Evolutionary conservation across 2,797 vertebrate species (phyloP).

Genomic region (Pangasius larnaudii): DNA sequence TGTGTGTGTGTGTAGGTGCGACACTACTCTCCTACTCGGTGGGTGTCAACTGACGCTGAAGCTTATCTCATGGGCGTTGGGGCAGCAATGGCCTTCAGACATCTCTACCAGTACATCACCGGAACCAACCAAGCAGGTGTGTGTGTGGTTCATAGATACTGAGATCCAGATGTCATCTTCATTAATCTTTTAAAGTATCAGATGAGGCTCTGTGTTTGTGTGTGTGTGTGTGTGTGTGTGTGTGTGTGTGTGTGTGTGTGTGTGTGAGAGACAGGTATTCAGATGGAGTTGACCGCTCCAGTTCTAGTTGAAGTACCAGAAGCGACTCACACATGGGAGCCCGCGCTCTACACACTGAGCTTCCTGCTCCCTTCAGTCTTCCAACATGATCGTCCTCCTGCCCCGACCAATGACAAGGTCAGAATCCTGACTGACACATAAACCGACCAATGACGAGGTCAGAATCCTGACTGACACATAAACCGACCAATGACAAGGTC

Average conservation of each 20-base stretch:
- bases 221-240: not conserved
- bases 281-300: conserved; percentile 80
- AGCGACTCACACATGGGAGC: conserved; percentile 76
- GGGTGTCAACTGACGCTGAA: conserved; percentile 79
- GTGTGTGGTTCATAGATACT: not conserved
- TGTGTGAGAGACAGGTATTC: conserved; percentile 64
- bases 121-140: conserved; percentile 76
- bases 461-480: not conserved
- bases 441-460: conserved; percentile 75
- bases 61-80: conserved; percentile 81
- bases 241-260: conserved; percentile 18
- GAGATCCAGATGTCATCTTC: not conserved
- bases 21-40: conserved; percentile 76
- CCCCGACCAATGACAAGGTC: conserved; percentile 77
- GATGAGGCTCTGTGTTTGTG: not conserved
- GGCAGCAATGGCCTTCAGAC: conserved; percentile 79
- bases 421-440: not conserved
- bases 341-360: conserved; percentile 76
- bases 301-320: conserved; percentile 78
- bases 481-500: too few species aligned
- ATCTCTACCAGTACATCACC: conserved; percentile 80
- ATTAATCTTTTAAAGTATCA: not conserved
- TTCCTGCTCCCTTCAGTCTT: conserved; percentile 76
- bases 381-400: conserved; percentile 74
- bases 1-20: conserved; percentile 69